These are phyloP conservation scores for Apocheima hispidaria DNA, from an alignment of 2,888 invertebrate genomes.

Conservation along the genomic window DNA sequence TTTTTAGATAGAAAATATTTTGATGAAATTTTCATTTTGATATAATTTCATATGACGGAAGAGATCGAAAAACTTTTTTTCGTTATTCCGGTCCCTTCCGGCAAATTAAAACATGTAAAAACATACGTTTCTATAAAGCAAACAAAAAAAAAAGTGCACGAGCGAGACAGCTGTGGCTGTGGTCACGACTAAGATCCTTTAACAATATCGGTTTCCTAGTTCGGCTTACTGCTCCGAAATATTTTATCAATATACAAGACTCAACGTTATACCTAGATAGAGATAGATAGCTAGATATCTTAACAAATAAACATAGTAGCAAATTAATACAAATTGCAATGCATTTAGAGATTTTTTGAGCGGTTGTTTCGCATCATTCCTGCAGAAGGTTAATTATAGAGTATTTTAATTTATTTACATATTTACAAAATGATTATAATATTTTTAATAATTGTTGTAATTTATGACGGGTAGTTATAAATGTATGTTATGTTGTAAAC, in stretches of 20 bases:
- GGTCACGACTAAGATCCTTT: no score
- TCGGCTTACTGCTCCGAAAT: no score
- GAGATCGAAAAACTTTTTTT: no score
- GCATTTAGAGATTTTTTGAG: background rate
- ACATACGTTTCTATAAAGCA: no score
- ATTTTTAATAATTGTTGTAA: background rate
- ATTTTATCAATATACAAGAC: background rate
- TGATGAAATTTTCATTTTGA: no score
- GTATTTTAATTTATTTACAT: slow-evolving; percentile 19
- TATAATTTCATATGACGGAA: no score
- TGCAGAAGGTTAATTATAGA: slow-evolving; percentile 9
- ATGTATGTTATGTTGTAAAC: slow-evolving; percentile 1
- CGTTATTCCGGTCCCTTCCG: no score
- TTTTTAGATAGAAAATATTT: no score
- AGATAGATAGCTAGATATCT: slow-evolving; percentile 12
- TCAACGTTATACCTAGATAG: slow-evolving; percentile 4
- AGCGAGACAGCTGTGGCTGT: no score
- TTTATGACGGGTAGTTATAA: slow-evolving; percentile 5
- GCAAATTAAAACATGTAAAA: no score
- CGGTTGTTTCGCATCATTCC: slow-evolving; percentile 27
- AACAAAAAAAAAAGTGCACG: no score
- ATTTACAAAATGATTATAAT: slow-evolving; percentile 15
- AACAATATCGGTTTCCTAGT: no score
- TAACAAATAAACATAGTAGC: background rate
- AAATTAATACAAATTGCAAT: background rate